Base-by-base conservation (phyloP, 2,113 vertebrate genomes). In the Gambusia holbrooki region DNA sequence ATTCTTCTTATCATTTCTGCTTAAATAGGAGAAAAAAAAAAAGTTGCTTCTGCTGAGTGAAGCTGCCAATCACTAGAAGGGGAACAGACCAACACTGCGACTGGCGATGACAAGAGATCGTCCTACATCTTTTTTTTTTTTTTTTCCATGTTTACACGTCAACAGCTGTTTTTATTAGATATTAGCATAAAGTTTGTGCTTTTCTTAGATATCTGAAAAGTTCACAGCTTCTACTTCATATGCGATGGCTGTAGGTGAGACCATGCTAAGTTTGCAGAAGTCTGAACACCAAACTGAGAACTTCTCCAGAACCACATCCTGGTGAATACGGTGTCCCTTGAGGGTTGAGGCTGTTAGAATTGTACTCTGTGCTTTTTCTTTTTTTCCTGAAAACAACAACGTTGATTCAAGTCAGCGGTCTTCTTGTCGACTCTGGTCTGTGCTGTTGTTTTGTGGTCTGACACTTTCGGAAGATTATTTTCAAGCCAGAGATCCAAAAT, bases 401-500 rank as follows among this genome's bases (percentile, higher is more conserved):
- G 2, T 2, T n/a, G 19, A 10, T 25, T 54, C 48, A 25, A n/a
- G 22, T 54, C 51, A 58, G 51, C 22, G 51, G 51, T 58, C 25
- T 7, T n/a, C 51, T 58, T 42, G 30, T 27, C 4, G 9, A 60
- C 3, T n/a, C 7, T 22, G 2, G 62, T 64, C 22, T 64, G 30
- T 67, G 40, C 62, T n/a, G 32, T 66, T 76, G 62, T 64, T 48
- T 15, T 13, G 4, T 40, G 28, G n/a, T 29, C 22, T 33, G 22
- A 40, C 27, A 69, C 28, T 32, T 29, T 28, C 37, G 17, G 48
- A n/a, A 58, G 28, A 78, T 72, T 71, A 33, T 76, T 76, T 64
- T 70, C 5, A 27, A 45, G 62, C 28, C 35, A 30, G 40, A 66
- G 30, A 86, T 28, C 72, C 45, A 48, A 30, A 73, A 63, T 76